Conservation (phyloP, 2,888 invertebrate species). For the Halictus ligatus region DNA sequence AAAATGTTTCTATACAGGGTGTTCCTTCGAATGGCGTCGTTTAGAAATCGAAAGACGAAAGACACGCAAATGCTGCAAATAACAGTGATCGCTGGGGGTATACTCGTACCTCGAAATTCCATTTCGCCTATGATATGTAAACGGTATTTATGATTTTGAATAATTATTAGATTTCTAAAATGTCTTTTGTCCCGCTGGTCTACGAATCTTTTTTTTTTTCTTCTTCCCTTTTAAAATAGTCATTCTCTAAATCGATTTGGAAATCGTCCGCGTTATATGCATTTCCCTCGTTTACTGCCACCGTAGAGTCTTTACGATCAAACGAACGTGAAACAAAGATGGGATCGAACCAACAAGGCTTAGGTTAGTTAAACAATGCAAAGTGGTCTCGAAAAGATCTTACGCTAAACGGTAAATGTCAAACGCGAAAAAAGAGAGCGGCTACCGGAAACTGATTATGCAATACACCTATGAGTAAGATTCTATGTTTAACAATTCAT, state of each 20-base stretch:
- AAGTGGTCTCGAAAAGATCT: slow-evolving; percentile 17
- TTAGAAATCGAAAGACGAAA: slow-evolving; percentile 3
- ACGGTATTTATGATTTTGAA: slow-evolving; percentile 1
- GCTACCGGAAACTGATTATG: slow-evolving; percentile 55
- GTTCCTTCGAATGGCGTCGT: not conserved
- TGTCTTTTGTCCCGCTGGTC: not conserved
- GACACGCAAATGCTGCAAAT: slow-evolving; percentile 4
- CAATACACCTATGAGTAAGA: slow-evolving; percentile 74
- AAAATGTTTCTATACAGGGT: slow-evolving; percentile 2
- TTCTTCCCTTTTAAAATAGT: not conserved
- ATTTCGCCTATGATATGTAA: slow-evolving; percentile 8
- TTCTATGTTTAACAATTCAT: slow-evolving; percentile 81
- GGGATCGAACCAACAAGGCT: slow-evolving; percentile 1
- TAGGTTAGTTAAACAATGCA: not conserved
- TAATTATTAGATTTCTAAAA: not conserved
- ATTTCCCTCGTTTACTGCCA: not conserved
- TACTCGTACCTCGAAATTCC: not conserved
- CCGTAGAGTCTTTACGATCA: not conserved
- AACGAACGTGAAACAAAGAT: slow-evolving; percentile 18
- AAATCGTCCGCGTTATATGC: not conserved
- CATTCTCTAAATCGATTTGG: not conserved
- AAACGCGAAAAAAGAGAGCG: slow-evolving; percentile 24
- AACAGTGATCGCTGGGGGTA: not conserved
- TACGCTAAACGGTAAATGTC: slow-evolving; percentile 21
- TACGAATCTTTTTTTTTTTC: not conserved